These are phyloP conservation scores for Stomatorhinus ivindoensis DNA, from an alignment of 2,113 vertebrate genomes.

Conservation along the genomic window DNA sequence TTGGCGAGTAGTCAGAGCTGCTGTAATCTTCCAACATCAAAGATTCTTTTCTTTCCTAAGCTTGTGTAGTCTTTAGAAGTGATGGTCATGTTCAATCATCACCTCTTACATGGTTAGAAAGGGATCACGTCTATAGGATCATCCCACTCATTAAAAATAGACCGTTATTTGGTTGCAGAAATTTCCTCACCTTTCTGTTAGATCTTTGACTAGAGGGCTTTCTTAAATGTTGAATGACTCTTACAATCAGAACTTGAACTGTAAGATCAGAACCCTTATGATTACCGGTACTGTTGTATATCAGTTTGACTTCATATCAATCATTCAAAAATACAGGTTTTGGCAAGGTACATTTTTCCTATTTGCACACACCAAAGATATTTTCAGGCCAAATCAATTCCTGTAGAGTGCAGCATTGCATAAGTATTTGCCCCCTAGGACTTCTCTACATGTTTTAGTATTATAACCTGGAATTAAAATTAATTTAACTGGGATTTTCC, in stretches of 20 bases:
- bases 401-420: not conserved
- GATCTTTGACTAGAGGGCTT: not conserved
- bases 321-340: slow-evolving; percentile 63
- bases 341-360: slow-evolving; percentile 34
- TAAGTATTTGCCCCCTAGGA: not conserved
- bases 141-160: slow-evolving; percentile 41
- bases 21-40: slow-evolving; percentile 56
- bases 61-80: slow-evolving; percentile 47
- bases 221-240: not conserved
- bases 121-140: slow-evolving; percentile 39
- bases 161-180: slow-evolving; percentile 18
- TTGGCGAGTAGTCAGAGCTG: slow-evolving; percentile 43
- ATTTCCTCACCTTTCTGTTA: slow-evolving; percentile 25
- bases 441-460: not conserved
- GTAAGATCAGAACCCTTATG: slow-evolving; percentile 36
- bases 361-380: not conserved
- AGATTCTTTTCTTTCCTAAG: slow-evolving; percentile 47
- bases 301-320: slow-evolving; percentile 63
- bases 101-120: slow-evolving; percentile 43
- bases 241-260: slow-evolving; percentile 15
- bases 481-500: not conserved
- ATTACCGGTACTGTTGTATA: slow-evolving; percentile 53
- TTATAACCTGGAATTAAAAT: not conserved
- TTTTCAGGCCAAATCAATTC: not conserved
- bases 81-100: slow-evolving; percentile 53